phyloP scores from a whole-genome alignment of 2,888 invertebrate genomes.

The Drosophila subquinaria region DNA sequence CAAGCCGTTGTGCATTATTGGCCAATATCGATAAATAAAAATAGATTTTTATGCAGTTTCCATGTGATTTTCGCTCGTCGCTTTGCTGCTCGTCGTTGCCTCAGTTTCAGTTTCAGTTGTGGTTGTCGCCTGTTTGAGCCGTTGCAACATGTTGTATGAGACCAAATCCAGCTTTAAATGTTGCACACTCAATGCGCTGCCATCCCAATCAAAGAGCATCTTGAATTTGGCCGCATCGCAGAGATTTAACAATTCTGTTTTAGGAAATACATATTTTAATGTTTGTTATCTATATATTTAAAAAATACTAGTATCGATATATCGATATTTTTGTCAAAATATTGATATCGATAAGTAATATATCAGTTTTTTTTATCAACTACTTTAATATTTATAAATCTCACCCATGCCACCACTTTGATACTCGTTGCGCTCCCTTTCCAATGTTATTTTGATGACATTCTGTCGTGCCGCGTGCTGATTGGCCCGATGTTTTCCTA shows the following conservation, averaged over 20 bases:
- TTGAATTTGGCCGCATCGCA: slow-evolving; percentile 82
- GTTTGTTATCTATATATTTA: not conserved
- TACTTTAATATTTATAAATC: not conserved
- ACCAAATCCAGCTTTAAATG: slow-evolving; percentile 84
- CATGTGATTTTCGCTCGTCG: slow-evolving; percentile 45
- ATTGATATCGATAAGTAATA: not conserved
- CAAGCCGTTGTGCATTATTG: not conserved
- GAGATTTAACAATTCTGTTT: slow-evolving; percentile 81
- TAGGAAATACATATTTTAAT: not conserved
- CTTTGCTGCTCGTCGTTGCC: slow-evolving; percentile 7
- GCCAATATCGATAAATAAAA: not conserved
- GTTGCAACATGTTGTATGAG: slow-evolving; percentile 80
- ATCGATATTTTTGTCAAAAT: too few relatives aligned
- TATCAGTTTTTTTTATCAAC: not conserved
- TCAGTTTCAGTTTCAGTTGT: slow-evolving; percentile 53
- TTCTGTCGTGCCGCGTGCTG: slow-evolving; percentile 94
- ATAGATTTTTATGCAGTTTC: slow-evolving; percentile 43
- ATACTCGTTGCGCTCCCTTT: slow-evolving; percentile 91
- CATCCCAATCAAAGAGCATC: slow-evolving; percentile 84
- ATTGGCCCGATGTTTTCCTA: slow-evolving; percentile 89
- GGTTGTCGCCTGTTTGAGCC: slow-evolving; percentile 58
- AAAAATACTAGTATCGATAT: too few relatives aligned
- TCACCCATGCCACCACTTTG: slow-evolving; percentile 91
- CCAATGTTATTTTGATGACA: slow-evolving; percentile 91
- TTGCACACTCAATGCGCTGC: slow-evolving; percentile 84